Conservation (phyloP, 1,140 invertebrate species). For the Heterodera carotae region DNA sequence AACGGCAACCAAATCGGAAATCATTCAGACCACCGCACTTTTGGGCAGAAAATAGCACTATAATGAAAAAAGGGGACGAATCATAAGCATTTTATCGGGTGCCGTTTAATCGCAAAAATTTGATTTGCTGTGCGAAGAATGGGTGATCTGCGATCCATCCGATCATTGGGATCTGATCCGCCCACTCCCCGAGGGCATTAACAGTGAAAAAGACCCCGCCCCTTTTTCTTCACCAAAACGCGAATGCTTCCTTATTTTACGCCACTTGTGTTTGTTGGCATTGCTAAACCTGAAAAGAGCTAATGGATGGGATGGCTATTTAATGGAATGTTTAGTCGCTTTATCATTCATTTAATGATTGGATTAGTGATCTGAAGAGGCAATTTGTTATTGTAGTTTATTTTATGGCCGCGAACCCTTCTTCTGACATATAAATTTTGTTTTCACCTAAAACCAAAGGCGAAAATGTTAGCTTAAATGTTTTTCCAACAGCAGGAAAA, state of each 20-base stretch:
- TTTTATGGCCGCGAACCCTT: no score
- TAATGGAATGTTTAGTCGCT: no score
- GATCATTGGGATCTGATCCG: not conserved
- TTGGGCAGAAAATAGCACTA: not conserved
- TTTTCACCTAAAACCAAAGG: no score
- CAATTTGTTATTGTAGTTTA: no score
- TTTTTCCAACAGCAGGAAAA: not conserved
- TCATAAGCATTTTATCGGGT: not conserved
- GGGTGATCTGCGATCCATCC: not conserved
- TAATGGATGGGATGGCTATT: no score
- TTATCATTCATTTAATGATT: no score
- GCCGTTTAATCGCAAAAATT: constrained; percentile 3
- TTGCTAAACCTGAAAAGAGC: no score
- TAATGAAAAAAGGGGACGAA: no score
- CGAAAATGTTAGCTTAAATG: no score
- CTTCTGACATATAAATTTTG: no score
- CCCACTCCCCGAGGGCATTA: not conserved
- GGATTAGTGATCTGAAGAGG: no score
- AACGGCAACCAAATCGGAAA: not conserved
- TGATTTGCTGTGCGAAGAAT: not conserved
- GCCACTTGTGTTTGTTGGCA: not conserved
- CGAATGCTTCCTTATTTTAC: not conserved
- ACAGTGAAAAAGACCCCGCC: not conserved
- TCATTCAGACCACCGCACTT: not conserved
- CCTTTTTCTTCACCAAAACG: not conserved